phyloP scores from a whole-genome alignment of 1,140 invertebrate genomes.

The Calephelis nemesis region DNA sequence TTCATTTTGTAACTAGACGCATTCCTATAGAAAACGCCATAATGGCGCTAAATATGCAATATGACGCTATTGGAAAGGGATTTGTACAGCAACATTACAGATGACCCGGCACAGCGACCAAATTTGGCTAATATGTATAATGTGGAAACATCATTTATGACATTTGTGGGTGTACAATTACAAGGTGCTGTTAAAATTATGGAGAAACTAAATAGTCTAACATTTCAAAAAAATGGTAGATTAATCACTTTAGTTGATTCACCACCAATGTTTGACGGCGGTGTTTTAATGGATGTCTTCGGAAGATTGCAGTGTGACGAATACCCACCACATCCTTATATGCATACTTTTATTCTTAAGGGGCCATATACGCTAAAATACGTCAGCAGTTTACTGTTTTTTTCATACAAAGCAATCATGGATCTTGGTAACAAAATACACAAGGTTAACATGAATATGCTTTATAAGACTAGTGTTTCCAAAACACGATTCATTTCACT shows the following conservation, averaged over 20 bases:
- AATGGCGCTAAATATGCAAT: constrained; percentile 93
- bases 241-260: constrained; percentile 95
- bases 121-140: constrained; percentile 94
- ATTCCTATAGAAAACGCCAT: constrained; percentile 30
- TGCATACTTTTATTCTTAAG: constrained; percentile 93
- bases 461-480: too few species aligned
- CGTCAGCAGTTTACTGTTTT: too few species aligned
- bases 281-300: constrained; percentile 94
- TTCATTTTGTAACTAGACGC: not conserved
- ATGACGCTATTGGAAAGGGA: constrained; percentile 94
- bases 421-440: too few species aligned
- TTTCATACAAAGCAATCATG: too few species aligned
- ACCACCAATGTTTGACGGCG: constrained; percentile 97
- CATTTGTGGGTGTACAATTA: too few species aligned
- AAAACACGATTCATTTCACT: too few species aligned
- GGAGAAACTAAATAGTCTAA: constrained; percentile 70
- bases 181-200: too few species aligned
- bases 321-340: constrained; percentile 94
- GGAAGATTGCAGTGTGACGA: constrained; percentile 96
- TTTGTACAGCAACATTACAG: constrained; percentile 97
- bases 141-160: constrained; percentile 70
- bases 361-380: too few species aligned
- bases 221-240: constrained; percentile 95
- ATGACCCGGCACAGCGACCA: constrained; percentile 89
- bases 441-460: too few species aligned